These are phyloP conservation scores for Cacatua alba DNA, from an alignment of 2,113 vertebrate species.

Conservation along the genomic window DNA sequence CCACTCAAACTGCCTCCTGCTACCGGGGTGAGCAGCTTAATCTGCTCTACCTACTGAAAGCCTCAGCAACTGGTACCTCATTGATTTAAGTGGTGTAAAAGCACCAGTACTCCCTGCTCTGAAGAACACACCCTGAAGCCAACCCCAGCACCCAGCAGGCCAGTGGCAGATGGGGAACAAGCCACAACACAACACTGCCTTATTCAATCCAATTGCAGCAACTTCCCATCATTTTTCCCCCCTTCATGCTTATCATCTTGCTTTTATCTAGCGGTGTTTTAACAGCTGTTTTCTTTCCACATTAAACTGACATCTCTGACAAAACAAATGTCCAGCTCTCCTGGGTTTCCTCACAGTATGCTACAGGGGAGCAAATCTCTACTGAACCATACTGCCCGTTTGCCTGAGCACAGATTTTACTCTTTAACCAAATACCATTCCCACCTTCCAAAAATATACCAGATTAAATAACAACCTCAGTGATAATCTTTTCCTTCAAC, in stretches of 20 bases:
- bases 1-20: neutral
- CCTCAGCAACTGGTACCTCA: neutral
- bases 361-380: neutral
- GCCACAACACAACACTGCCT: neutral
- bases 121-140: neutral
- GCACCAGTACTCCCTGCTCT: neutral
- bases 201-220: neutral
- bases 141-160: fast-evolving
- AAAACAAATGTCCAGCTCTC: neutral
- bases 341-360: neutral
- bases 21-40: neutral
- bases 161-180: fast-evolving
- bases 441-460: neutral
- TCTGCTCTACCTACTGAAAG: neutral
- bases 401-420: neutral
- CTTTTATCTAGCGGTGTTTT: neutral
- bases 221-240: neutral
- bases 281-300: slow-evolving; percentile 40
- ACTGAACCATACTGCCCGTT: neutral
- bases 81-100: neutral
- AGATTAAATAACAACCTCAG: neutral
- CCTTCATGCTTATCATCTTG: neutral
- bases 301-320: neutral
- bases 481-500: neutral
- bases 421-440: neutral